Evolutionary conservation across 2,113 vertebrate species (phyloP).

Genomic region (Brienomyrus brachyistius): DNA sequence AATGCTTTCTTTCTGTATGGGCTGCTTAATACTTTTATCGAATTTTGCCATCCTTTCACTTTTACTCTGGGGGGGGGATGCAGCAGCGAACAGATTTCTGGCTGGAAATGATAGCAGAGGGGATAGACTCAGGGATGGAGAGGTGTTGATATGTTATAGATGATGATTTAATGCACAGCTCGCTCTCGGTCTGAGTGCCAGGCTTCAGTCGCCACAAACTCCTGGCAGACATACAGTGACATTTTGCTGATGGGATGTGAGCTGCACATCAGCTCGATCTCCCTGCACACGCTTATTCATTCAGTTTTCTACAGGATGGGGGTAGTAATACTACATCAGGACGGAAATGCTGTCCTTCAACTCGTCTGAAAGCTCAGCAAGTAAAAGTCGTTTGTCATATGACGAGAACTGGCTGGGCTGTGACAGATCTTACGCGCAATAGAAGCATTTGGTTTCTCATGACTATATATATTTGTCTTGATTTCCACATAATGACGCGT

Average conservation of each 20-base stretch:
- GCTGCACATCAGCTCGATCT: neutral
- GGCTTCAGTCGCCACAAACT: neutral
- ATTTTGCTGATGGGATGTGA: neutral
- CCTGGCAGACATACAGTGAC: neutral
- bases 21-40: neutral
- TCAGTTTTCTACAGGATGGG: neutral
- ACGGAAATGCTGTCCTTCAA: neutral
- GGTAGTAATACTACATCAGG: neutral
- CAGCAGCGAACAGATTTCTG: neutral
- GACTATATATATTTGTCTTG: neutral
- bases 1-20: neutral
- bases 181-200: neutral
- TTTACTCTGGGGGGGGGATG: neutral
- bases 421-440: neutral
- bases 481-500: neutral
- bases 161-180: neutral
- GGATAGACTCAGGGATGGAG: neutral
- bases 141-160: conserved; percentile 8
- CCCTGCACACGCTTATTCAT: neutral
- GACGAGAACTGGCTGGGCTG: neutral
- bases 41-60: neutral
- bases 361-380: neutral
- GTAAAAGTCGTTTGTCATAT: neutral
- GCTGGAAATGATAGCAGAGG: neutral
- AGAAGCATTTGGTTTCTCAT: neutral